Percentiles rank a stretch among this genome's conserved stretches.
Conservation (phyloP, 2,113 vertebrate genomes). For the Nettapus auritus region DNA sequence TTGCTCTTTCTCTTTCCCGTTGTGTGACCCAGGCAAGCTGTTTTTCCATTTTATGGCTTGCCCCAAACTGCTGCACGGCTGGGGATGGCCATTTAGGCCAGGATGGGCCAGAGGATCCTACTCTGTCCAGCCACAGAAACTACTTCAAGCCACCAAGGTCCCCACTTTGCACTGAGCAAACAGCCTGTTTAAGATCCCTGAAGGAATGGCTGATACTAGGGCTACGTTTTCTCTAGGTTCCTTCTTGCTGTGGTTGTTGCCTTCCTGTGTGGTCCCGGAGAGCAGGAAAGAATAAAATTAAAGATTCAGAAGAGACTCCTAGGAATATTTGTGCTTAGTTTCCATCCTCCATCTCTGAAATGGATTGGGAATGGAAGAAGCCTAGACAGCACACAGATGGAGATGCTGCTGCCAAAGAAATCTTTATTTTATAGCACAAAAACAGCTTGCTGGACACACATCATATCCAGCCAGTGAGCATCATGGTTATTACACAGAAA, state of each 20-base stretch:
- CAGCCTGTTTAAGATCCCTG: background rate
- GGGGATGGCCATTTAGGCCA: background rate
- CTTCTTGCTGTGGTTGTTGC: background rate
- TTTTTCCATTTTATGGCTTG: background rate
- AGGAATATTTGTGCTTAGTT: background rate
- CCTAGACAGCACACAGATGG: conserved; percentile 3
- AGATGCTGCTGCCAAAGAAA: conserved; percentile 34
- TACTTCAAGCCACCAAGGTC: background rate
- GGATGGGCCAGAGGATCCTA: background rate
- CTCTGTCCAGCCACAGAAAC: background rate
- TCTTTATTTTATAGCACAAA: conserved; percentile 62
- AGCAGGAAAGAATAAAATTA: background rate
- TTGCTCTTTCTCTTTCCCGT: background rate
- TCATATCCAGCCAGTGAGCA: background rate
- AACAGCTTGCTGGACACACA: conserved; percentile 55
- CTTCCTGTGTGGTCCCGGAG: background rate
- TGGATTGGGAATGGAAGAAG: background rate
- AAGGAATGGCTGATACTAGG: background rate
- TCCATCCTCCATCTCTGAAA: background rate
- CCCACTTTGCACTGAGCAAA: background rate
- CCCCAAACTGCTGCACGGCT: background rate
- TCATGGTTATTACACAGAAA: conserved; percentile 30
- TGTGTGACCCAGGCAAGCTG: background rate
- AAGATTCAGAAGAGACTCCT: background rate
- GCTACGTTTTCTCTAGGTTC: background rate